Evolutionary conservation across 2,797 vertebrate genomes (phyloP).

Genomic region (Emydoidea blandingii): DNA sequence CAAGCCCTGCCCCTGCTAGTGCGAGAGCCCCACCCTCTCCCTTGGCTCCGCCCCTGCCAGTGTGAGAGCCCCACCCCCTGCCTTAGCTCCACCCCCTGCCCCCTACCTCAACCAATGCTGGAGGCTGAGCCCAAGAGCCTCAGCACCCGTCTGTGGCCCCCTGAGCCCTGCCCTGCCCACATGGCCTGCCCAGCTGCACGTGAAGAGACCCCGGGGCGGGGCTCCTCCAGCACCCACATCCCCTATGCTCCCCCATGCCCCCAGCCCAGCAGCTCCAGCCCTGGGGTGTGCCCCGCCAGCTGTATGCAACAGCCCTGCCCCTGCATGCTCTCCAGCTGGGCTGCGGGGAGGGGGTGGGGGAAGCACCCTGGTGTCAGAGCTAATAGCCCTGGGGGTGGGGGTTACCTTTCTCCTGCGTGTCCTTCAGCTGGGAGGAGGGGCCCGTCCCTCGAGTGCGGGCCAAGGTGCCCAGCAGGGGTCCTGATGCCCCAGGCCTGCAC

Average conservation of each 20-base stretch:
- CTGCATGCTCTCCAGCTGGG: not conserved
- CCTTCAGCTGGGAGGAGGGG: fast-evolving
- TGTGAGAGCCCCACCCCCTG: not conserved
- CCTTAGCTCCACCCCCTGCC: not conserved
- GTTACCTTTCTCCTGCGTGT: constrained; percentile 67
- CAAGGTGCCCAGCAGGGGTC: constrained; percentile 7
- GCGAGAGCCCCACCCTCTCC: not conserved
- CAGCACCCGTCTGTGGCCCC: no score
- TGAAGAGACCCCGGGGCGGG: no score
- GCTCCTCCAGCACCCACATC: not conserved
- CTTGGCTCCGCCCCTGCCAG: not conserved
- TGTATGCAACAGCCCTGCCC: not conserved
- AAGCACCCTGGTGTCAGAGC: not conserved
- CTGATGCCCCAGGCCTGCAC: constrained; percentile 29
- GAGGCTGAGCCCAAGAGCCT: not conserved
- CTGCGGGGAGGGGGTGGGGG: no score
- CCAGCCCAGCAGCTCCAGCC: not conserved
- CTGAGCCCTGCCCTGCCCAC: no score
- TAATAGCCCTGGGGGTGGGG: not conserved
- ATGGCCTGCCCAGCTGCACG: fast-evolving
- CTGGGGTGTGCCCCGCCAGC: not conserved
- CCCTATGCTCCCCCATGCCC: fast-evolving
- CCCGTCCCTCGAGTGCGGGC: not conserved
- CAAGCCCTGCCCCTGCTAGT: not conserved
- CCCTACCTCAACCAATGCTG: not conserved